Conservation (phyloP, 2,888 invertebrate genomes). For the Drosophila melanosoma region DNA sequence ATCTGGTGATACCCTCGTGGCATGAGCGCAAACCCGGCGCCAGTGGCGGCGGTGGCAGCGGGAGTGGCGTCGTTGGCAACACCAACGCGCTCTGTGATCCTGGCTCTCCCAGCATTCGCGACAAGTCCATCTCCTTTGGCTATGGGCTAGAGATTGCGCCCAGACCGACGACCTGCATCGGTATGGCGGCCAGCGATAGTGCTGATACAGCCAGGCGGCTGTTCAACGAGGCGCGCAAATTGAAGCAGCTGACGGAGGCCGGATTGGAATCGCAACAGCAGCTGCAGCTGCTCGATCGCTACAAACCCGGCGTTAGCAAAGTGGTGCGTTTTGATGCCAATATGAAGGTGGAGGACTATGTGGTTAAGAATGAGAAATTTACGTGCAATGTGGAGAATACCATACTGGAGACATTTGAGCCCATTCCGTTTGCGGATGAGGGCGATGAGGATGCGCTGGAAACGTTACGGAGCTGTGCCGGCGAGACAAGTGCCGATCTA, state of each 20-base stretch:
- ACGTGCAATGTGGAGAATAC: slow-evolving; percentile 85
- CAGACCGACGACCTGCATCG: slow-evolving; percentile 89
- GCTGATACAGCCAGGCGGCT: slow-evolving; percentile 61
- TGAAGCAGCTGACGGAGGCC: slow-evolving; percentile 68
- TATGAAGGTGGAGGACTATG: slow-evolving; percentile 84
- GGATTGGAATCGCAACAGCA: slow-evolving; percentile 62
- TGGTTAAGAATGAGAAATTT: slow-evolving; percentile 82
- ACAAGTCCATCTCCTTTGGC: slow-evolving; percentile 92
- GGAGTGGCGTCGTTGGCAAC: slow-evolving; percentile 5
- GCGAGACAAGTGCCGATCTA: slow-evolving; percentile 57
- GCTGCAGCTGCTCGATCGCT: slow-evolving; percentile 66
- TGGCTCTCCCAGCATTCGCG: slow-evolving; percentile 88
- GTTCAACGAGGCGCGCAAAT: slow-evolving; percentile 68
- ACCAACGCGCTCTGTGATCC: slow-evolving; percentile 78
- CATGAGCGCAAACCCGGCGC: slow-evolving; percentile 88
- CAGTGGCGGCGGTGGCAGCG: slow-evolving; percentile 41
- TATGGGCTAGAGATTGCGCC: slow-evolving; percentile 90
- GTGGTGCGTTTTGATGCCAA: slow-evolving; percentile 85
- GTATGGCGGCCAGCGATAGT: slow-evolving; percentile 83
- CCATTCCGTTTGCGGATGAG: slow-evolving; percentile 85
- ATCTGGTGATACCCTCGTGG: slow-evolving; percentile 88
- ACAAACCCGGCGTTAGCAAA: slow-evolving; percentile 84
- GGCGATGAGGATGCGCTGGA: slow-evolving; percentile 79
- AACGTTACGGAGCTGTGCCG: slow-evolving; percentile 62
- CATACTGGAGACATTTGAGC: slow-evolving; percentile 84